Evolutionary conservation across 2,888 invertebrate species (phyloP).

Genomic region (Drosophila aldrichi): DNA sequence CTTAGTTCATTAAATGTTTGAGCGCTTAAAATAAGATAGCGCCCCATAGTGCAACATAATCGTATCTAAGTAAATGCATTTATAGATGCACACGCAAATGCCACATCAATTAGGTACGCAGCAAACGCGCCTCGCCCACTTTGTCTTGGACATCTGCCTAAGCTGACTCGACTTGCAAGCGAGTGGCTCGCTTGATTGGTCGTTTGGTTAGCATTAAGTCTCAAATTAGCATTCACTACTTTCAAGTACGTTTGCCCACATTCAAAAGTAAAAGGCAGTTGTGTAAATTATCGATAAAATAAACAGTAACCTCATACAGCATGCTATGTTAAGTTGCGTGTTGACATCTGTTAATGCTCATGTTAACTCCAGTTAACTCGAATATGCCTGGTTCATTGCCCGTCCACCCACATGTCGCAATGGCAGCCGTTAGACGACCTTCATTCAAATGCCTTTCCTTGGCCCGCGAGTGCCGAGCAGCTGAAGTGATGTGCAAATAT

Average conservation of each 20-base stretch:
- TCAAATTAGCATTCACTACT: slow-evolving; percentile 55
- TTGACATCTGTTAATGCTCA: neutral
- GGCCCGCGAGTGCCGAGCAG: slow-evolving; percentile 28
- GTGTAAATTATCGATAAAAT: slow-evolving; percentile 58
- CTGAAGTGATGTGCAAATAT: slow-evolving; percentile 51
- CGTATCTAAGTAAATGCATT: slow-evolving; percentile 50
- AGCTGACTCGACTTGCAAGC: slow-evolving; percentile 3
- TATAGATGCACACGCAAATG: slow-evolving; percentile 69
- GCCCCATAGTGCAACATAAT: slow-evolving; percentile 33
- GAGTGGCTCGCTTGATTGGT: slow-evolving; percentile 19
- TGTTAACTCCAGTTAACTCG: neutral
- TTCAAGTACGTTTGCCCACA: slow-evolving; percentile 43
- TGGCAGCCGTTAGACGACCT: slow-evolving; percentile 58
- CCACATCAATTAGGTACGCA: slow-evolving; percentile 66
- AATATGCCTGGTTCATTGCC: slow-evolving; percentile 51
- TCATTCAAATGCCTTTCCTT: slow-evolving; percentile 52
- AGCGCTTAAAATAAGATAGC: too few species aligned
- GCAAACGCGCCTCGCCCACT: slow-evolving; percentile 37
- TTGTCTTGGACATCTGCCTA: slow-evolving; percentile 19
- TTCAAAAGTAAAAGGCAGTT: slow-evolving; percentile 68
- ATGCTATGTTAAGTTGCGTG: neutral
- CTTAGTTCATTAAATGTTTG: neutral
- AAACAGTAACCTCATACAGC: too few species aligned
- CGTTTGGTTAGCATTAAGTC: slow-evolving; percentile 38
- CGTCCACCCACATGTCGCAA: slow-evolving; percentile 36